Percentiles rank a stretch among this genome's conserved stretches.
These are phyloP conservation scores for Crossaster papposus DNA, from an alignment of 53 echinoderm and acorn worm genomes.

Conservation along the genomic window DNA sequence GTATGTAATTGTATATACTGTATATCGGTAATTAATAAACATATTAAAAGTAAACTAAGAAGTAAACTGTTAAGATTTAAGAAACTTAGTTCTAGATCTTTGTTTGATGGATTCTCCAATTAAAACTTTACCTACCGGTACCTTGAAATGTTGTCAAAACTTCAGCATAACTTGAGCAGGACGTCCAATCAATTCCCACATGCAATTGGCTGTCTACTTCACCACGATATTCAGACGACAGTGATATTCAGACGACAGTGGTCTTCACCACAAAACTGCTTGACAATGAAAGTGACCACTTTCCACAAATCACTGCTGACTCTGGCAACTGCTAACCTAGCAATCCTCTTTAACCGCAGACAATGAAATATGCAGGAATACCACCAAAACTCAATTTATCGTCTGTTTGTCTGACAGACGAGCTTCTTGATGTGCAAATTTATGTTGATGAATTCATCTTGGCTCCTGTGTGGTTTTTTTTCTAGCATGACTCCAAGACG, in stretches of 20 bases:
- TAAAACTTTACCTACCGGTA: background rate
- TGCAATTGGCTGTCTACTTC: slow-evolving; percentile 12
- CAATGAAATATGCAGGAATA: slow-evolving; percentile 56
- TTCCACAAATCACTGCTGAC: slow-evolving; percentile 4
- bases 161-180: slow-evolving; percentile 1
- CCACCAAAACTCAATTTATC: slow-evolving; percentile 23
- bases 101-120: no score
- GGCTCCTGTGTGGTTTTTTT: background rate
- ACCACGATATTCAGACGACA: slow-evolving; percentile 32
- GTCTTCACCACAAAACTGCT: slow-evolving; percentile 52
- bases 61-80: no score
- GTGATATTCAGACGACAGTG: slow-evolving; percentile 37
- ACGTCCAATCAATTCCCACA: slow-evolving; percentile 3
- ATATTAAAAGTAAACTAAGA: no score
- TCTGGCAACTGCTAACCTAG: background rate
- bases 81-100: no score
- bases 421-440: background rate
- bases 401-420: background rate
- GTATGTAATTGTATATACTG: no score
- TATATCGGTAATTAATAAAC: no score
- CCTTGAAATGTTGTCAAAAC: background rate
- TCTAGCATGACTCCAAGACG: background rate
- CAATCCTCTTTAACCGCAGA: background rate
- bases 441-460: slow-evolving; percentile 47
- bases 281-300: slow-evolving; percentile 19